phyloP scores from a whole-genome alignment of 2,888 invertebrate genomes.

The Drosophila ezoana region DNA sequence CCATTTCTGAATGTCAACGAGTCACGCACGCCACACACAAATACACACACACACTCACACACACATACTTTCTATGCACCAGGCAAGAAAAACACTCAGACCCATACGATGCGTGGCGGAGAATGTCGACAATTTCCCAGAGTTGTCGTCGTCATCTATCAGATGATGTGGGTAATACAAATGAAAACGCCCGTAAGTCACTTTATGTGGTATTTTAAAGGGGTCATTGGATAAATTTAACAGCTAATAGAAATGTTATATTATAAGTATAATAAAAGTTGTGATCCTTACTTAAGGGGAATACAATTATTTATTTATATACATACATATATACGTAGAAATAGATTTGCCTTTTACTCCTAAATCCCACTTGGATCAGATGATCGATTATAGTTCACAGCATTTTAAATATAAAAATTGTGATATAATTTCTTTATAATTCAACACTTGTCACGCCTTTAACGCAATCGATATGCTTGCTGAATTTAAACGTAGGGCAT shows the following conservation, averaged over 20 bases:
- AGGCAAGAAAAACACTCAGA: constrained; percentile 38
- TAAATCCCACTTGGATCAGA: too few relatives aligned
- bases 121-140: constrained; percentile 50
- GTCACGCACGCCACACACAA: constrained; percentile 63
- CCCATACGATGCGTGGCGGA: constrained; percentile 38
- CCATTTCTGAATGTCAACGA: constrained; percentile 63
- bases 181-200: constrained; percentile 23
- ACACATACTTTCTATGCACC: constrained; percentile 48
- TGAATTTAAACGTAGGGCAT: constrained; percentile 38
- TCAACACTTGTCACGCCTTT: neutral
- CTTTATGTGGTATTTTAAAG: constrained; percentile 44
- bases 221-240: constrained; percentile 24
- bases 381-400: too few relatives aligned
- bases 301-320: too few relatives aligned
- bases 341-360: too few relatives aligned
- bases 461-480: constrained; percentile 28
- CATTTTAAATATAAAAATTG: too few relatives aligned
- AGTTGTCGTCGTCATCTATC: constrained; percentile 25
- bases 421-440: neutral
- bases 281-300: too few relatives aligned
- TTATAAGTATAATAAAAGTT: too few relatives aligned
- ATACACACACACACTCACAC: constrained; percentile 12
- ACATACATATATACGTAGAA: too few relatives aligned
- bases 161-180: constrained; percentile 60
- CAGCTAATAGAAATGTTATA: neutral